These are phyloP conservation scores for Trachelus iudaicus DNA, from an alignment of 2,888 invertebrate genomes.

Conservation along the genomic window DNA sequence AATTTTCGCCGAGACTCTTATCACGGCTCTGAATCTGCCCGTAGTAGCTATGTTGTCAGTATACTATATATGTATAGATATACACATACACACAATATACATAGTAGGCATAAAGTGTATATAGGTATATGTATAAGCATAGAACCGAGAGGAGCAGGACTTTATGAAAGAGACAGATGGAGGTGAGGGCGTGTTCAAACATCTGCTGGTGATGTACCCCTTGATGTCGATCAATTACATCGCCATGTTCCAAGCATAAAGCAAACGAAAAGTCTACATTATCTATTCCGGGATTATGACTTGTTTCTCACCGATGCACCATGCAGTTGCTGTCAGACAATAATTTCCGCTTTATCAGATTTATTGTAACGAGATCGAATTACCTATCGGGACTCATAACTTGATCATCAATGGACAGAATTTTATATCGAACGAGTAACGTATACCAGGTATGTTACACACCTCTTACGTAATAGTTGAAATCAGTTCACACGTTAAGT, in stretches of 20 bases:
- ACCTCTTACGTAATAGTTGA: neutral
- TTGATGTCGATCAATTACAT: slow-evolving; percentile 54
- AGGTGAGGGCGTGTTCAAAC: slow-evolving; percentile 54
- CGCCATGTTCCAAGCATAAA: slow-evolving; percentile 26
- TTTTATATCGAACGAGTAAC: too few species aligned
- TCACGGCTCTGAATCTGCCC: slow-evolving; percentile 41
- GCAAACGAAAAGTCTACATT: slow-evolving; percentile 12
- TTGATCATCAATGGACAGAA: neutral
- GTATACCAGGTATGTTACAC: neutral
- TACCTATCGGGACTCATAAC: neutral
- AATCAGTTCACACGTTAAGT: neutral
- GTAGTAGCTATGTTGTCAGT: neutral
- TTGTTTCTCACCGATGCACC: neutral
- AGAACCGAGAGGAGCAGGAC: slow-evolving; percentile 20
- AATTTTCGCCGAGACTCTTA: slow-evolving; percentile 47
- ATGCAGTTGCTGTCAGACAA: neutral
- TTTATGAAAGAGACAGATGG: slow-evolving; percentile 54
- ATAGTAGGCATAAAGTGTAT: neutral
- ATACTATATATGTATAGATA: neutral
- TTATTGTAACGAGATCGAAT: neutral
- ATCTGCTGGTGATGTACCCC: slow-evolving; percentile 56
- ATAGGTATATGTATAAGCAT: neutral
- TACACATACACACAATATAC: neutral
- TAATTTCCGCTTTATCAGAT: neutral
- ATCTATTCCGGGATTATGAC: slow-evolving; percentile 21